Conservation (phyloP, 1,140 invertebrate species). For the Drosophila arawakana region DNA sequence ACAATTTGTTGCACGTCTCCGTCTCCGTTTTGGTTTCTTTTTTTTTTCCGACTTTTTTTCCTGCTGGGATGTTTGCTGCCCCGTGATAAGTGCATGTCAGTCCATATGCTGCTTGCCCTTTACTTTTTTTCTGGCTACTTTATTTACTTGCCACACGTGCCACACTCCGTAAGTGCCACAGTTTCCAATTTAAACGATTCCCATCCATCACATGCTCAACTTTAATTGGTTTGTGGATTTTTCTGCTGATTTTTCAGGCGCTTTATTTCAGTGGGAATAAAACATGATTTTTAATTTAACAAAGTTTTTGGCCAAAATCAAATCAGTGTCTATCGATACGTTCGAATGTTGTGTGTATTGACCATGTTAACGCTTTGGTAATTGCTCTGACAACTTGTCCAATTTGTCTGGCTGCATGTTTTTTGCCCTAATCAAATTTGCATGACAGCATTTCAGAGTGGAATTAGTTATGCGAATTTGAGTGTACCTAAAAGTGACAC, state of each 20-base stretch:
- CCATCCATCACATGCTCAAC: conserved; percentile 1
- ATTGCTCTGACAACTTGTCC: conserved; percentile 38
- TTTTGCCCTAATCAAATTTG: conserved; percentile 31
- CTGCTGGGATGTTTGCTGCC: conserved; percentile 5
- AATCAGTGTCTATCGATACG: conserved; percentile 18
- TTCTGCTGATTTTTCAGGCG: neutral
- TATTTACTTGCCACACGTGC: conserved; percentile 4
- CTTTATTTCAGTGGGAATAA: neutral
- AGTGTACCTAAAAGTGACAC: conserved; percentile 11
- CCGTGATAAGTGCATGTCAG: conserved; percentile 26
- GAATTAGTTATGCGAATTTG: conserved; percentile 45
- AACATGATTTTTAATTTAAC: conserved; percentile 21
- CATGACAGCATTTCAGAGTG: conserved; percentile 6
- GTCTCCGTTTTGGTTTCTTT: conserved; percentile 3
- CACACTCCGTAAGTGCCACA: neutral
- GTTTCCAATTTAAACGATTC: neutral
- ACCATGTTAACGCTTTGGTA: conserved; percentile 18
- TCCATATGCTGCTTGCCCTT: neutral
- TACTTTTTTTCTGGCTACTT: neutral
- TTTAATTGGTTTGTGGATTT: conserved; percentile 6
- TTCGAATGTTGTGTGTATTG: conserved; percentile 5
- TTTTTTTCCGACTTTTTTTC: neutral
- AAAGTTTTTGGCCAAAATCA: conserved; percentile 14
- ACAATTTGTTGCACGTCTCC: conserved; percentile 22
- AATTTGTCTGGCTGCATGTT: conserved; percentile 35